Conservation (phyloP, 2,113 vertebrate species). For the Campylomormyrus numenius region DNA sequence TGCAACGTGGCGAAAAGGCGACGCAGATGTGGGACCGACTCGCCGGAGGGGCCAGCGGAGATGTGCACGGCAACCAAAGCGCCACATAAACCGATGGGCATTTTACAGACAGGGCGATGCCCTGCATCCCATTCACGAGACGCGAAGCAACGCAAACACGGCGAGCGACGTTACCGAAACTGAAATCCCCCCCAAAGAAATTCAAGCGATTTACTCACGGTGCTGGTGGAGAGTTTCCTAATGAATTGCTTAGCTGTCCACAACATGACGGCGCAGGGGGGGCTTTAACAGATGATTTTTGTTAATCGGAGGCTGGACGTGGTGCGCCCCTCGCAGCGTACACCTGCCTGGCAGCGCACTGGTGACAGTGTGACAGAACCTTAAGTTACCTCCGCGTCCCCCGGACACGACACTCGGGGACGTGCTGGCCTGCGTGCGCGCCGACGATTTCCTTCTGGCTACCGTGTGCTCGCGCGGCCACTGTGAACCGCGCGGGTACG, state of each 20-base stretch:
- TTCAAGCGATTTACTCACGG: slow-evolving; percentile 63
- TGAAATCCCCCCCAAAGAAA: neutral
- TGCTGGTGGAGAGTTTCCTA: slow-evolving; percentile 75
- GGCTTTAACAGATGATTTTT: neutral
- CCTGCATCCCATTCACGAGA: neutral
- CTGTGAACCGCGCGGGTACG: neutral
- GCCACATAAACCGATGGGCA: neutral
- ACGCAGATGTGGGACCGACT: neutral
- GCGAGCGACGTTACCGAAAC: neutral
- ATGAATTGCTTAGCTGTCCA: slow-evolving; percentile 61
- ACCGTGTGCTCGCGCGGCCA: slow-evolving; percentile 13
- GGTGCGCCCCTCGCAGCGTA: slow-evolving; percentile 17
- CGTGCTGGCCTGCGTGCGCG: slow-evolving; percentile 43
- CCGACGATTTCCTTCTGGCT: slow-evolving; percentile 22
- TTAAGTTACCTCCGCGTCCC: slow-evolving; percentile 16
- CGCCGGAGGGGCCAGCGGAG: neutral
- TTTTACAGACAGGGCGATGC: neutral
- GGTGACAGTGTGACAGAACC: neutral
- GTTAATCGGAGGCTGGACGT: neutral
- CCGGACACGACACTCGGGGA: neutral
- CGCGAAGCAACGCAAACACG: neutral
- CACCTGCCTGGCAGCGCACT: slow-evolving; percentile 31
- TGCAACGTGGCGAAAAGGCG: slow-evolving; percentile 3
- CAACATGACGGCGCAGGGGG: slow-evolving; percentile 63
- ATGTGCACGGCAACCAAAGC: neutral